Evolutionary conservation across 2,888 invertebrate genomes (phyloP), one percentile per base, ranked within the genome.

Genomic region (Hirtodrosophila confusa): DNA sequence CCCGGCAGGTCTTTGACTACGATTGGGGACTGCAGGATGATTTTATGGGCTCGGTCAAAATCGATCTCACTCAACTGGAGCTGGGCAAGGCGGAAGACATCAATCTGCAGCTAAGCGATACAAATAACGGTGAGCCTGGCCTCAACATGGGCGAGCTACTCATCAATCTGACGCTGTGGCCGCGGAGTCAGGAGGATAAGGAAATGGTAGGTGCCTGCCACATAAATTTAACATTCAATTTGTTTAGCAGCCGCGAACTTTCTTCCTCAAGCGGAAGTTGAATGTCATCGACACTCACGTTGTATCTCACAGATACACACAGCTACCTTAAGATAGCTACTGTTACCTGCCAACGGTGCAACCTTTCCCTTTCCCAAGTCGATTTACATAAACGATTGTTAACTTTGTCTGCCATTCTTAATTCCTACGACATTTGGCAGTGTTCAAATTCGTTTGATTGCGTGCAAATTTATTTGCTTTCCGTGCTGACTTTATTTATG

Each of bases 1-100:
- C 45, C 40, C 63, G 10, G 4, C 90, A 96, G 96, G 96, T 99
- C 5, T 99, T 97, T 91, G 99, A 99, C 92, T 98, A 98, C 91
- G 99, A 99, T 90, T 98, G 98, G 96, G 98, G 98, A 31, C 94
- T 98, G 41, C 95, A 96, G 92, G 99, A 99, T 91, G 99, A 99
- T 93, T 98, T 98, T 90, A 99, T 99, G 98, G 99, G 99, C 1
- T 94, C 96, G 51, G 96, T 97, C 6, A 94, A 94, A 72, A 91
- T 99, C 76, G 97, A 98, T 90, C 93, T 99, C 55, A 95, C 96
- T 0, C 94, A 95, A 43, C 91, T 98, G 70, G 97, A 98, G 84
- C 93, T 97, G 50, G 96, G 95, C 47, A 93, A 95, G 67, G 92
- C 94, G 2, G 94, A 94, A 80, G 98, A 99, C 86, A 91, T 98